Percentiles rank a stretch among this genome's conserved stretches.
Evolutionary conservation across 2,888 invertebrate genomes (phyloP).

Genomic region (Rhamnusium bicolor): DNA sequence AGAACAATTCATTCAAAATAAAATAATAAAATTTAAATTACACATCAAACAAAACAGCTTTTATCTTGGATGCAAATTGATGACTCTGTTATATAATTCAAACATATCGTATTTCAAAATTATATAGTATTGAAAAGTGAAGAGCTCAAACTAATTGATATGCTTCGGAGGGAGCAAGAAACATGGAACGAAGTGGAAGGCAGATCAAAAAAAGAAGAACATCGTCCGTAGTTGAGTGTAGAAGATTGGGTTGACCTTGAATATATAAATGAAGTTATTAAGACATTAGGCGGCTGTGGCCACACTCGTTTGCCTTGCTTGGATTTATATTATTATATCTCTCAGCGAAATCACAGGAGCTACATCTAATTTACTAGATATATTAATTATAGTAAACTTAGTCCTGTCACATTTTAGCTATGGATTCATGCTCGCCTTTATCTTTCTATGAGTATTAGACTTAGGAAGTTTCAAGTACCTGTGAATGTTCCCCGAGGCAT

Average conservation of each 20-base stretch:
- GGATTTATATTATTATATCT: slow-evolving; percentile 69
- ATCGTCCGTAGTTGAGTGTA: slow-evolving; percentile 50
- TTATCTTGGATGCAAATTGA: slow-evolving; percentile 37
- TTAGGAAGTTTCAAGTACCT: slow-evolving; percentile 36
- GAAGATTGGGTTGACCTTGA: slow-evolving; percentile 68
- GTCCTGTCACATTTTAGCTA: slow-evolving; percentile 57
- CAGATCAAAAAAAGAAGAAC: slow-evolving; percentile 47
- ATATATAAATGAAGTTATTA: slow-evolving; percentile 71
- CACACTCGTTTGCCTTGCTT: slow-evolving; percentile 67
- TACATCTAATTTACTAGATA: slow-evolving; percentile 68
- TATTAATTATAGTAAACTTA: slow-evolving; percentile 67
- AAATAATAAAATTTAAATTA: slow-evolving; percentile 41
- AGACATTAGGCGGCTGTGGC: slow-evolving; percentile 70
- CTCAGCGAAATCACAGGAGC: slow-evolving; percentile 69
- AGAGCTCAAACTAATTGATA: slow-evolving; percentile 49
- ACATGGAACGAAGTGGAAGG: slow-evolving; percentile 56
- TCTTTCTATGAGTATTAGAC: slow-evolving; percentile 5
- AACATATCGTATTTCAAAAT: slow-evolving; percentile 49
- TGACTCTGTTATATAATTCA: slow-evolving; percentile 44
- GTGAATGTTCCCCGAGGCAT: slow-evolving; percentile 41
- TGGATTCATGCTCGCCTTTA: slow-evolving; percentile 19
- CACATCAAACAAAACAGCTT: slow-evolving; percentile 37
- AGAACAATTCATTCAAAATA: slow-evolving; percentile 21
- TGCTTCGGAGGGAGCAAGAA: slow-evolving; percentile 46
- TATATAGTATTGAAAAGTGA: slow-evolving; percentile 35